phyloP scores from a whole-genome alignment of 2,888 invertebrate species.

The Taphrorychus bicolor region DNA sequence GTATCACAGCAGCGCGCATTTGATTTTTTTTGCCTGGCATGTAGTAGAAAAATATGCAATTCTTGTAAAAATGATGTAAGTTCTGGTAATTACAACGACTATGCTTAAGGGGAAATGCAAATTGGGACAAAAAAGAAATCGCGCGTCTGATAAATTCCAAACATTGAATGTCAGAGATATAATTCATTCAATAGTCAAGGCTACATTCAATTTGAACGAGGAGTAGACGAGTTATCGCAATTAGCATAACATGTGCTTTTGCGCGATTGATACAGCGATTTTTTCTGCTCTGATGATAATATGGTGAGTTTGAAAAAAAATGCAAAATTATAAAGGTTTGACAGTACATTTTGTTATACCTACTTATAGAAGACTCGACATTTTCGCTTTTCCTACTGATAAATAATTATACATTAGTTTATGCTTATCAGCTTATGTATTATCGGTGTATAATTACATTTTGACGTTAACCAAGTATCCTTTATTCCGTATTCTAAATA shows the following conservation, averaged over 20 bases:
- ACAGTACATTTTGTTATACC: no score
- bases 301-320: no score
- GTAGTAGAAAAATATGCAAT: background rate
- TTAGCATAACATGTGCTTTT: background rate
- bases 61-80: background rate
- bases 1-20: no score
- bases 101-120: background rate
- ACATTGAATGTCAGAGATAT: background rate
- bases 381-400: no score
- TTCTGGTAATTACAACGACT: background rate
- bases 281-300: no score
- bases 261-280: background rate
- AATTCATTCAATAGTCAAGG: conserved; percentile 3
- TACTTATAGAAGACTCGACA: no score
- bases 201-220: background rate
- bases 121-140: background rate
- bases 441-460: no score
- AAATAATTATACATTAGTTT: no score
- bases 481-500: no score
- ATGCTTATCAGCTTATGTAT: no score
- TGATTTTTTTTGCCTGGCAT: background rate
- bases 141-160: background rate
- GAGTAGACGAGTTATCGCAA: background rate
- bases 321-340: no score
- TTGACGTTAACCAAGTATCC: no score